Percentiles rank a stretch among this genome's conserved stretches.
Conservation (phyloP, 1,140 invertebrate species). For the Teleogryllus occipitalis region DNA sequence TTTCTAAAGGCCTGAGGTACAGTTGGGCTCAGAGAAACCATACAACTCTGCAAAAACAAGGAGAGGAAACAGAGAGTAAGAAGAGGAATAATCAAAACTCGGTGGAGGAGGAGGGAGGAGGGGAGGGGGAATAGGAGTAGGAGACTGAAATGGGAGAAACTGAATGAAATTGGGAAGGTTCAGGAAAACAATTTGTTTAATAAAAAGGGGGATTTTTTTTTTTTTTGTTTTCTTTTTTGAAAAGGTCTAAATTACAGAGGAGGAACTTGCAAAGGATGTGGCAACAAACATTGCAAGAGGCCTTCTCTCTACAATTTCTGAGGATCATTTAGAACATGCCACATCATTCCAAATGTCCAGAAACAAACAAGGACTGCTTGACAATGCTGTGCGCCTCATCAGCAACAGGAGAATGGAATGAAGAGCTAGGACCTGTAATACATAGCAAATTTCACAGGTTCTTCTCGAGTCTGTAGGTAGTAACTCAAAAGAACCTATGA, state of each 20-base stretch:
- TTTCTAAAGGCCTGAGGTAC: neutral
- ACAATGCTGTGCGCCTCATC: neutral
- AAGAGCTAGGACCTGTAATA: neutral
- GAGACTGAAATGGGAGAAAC: no score
- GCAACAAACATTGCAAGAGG: neutral
- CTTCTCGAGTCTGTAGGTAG: neutral
- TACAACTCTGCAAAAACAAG: neutral
- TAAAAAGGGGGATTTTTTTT: no score
- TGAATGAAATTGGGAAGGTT: no score
- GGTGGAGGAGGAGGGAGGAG: neutral
- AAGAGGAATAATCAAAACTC: neutral
- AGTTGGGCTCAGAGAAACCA: neutral
- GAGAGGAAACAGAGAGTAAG: neutral
- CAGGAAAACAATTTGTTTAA: no score
- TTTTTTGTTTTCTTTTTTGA: no score
- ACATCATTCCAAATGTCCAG: neutral
- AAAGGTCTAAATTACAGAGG: no score
- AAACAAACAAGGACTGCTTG: neutral
- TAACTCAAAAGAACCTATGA: neutral
- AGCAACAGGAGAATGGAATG: neutral
- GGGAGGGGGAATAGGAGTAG: neutral
- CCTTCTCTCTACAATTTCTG: neutral
- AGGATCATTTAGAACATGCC: neutral
- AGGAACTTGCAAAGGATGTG: neutral
- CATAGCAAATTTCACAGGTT: neutral